Evolutionary conservation across 2,888 invertebrate species (phyloP).

Genomic region (Cyrtodaria siliqua): DNA sequence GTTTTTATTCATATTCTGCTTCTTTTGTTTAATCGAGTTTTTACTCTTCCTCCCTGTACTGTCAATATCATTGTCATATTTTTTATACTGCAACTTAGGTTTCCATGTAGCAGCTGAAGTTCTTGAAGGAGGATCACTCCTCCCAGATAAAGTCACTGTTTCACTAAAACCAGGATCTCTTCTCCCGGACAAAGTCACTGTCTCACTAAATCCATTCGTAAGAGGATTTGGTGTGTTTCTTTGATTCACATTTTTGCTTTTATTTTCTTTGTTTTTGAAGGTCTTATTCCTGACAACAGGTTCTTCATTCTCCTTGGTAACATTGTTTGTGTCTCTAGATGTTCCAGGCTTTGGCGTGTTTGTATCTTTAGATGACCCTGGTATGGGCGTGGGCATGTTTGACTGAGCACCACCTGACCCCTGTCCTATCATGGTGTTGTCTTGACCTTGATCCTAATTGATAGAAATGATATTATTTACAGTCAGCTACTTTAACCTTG

Average conservation of each 20-base stretch:
- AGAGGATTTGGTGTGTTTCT: conserved; percentile 2
- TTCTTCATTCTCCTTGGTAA: background rate
- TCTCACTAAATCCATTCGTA: background rate
- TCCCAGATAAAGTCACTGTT: background rate
- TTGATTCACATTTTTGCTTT: conserved; percentile 32
- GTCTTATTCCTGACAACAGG: conserved; percentile 35
- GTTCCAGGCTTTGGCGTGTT: background rate
- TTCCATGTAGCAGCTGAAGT: conserved; percentile 1
- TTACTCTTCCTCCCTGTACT: conserved; percentile 14
- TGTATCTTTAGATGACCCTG: too few relatives aligned
- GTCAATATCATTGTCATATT: conserved; percentile 24
- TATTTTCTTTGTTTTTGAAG: conserved; percentile 56
- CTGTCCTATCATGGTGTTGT: too few relatives aligned
- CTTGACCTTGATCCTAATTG: too few relatives aligned
- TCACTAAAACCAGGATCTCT: background rate
- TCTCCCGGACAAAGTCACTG: background rate
- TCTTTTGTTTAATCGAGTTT: conserved; percentile 30
- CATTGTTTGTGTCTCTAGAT: conserved; percentile 9
- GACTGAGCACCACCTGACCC: too few relatives aligned
- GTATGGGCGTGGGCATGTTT: too few relatives aligned
- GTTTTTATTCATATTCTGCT: conserved; percentile 34
- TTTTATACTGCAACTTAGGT: conserved; percentile 32
- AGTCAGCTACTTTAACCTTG: too few relatives aligned
- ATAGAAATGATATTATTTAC: too few relatives aligned
- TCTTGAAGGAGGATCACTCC: background rate